Percentiles rank a stretch among this genome's conserved stretches.
phyloP scores from a whole-genome alignment of 2,888 invertebrate species.

The Cataglyphis cursor region DNA sequence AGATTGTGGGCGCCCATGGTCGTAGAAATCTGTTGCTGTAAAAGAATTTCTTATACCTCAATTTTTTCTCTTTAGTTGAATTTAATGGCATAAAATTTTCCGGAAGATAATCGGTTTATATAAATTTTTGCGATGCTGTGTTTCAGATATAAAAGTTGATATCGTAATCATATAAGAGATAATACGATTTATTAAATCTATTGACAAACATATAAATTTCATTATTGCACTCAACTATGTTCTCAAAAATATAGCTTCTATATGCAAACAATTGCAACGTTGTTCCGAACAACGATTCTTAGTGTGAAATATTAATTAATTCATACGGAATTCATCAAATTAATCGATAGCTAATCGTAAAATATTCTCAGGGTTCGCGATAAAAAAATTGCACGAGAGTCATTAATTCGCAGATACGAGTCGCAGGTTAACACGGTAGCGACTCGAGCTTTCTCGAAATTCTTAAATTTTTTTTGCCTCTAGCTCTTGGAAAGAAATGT shows the following conservation, averaged over 20 bases:
- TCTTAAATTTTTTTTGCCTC: background rate
- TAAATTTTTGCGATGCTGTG: background rate
- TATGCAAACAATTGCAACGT: no score
- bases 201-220: no score
- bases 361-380: background rate
- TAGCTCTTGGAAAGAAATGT: background rate
- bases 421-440: background rate
- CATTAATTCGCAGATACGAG: background rate
- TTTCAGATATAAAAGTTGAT: background rate
- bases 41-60: constrained; percentile 1
- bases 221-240: no score
- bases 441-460: background rate
- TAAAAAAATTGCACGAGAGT: background rate
- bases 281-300: background rate
- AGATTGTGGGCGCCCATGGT: background rate
- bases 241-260: no score
- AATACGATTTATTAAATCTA: background rate
- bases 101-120: background rate
- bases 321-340: background rate
- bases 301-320: background rate
- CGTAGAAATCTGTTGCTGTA: background rate
- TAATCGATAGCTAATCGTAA: background rate
- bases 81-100: background rate
- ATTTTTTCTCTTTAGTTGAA: background rate
- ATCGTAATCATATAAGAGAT: background rate